phyloP scores from a whole-genome alignment of 2,888 invertebrate genomes.

The Orthosia gracilis region DNA sequence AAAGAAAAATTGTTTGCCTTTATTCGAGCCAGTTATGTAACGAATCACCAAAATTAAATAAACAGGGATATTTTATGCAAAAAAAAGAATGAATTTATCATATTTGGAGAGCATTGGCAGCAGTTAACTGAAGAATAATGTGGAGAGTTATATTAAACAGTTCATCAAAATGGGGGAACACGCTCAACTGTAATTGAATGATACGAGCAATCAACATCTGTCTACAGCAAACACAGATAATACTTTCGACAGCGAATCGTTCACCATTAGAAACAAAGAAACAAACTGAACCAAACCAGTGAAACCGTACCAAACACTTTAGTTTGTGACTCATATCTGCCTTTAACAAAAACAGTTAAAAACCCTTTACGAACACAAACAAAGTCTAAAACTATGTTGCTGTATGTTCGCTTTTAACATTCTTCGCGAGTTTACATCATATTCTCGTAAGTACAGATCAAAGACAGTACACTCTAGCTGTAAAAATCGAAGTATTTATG shows the following conservation, averaged over 20 bases:
- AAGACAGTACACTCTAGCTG: conserved; percentile 2
- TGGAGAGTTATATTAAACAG: no score
- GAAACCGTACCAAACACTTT: conserved; percentile 20
- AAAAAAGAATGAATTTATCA: no score
- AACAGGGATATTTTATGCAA: no score
- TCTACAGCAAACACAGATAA: conserved; percentile 15
- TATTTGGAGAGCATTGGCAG: no score
- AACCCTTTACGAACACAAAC: conserved; percentile 37
- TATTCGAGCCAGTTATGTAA: no score
- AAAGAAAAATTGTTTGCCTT: no score
- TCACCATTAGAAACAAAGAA: conserved; percentile 10
- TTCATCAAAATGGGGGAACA: no score
- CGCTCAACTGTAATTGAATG: conserved; percentile 7
- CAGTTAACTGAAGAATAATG: no score
- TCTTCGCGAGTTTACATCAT: conserved; percentile 31
- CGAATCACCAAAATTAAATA: no score
- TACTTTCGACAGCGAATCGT: conserved; percentile 26
- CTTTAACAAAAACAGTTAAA: conserved; percentile 16
- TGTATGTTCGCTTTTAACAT: conserved; percentile 42
- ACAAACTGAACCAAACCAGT: not conserved
- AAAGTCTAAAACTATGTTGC: conserved; percentile 1
- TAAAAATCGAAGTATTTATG: conserved; percentile 14
- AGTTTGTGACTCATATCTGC: conserved; percentile 1
- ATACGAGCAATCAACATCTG: conserved; percentile 5
- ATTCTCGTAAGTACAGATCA: conserved; percentile 20